A percentile compares a stretch with the other conserved stretches of the same genome.
Conservation (phyloP, 2,888 invertebrate species). For the Drosophila paucipuncta region DNA sequence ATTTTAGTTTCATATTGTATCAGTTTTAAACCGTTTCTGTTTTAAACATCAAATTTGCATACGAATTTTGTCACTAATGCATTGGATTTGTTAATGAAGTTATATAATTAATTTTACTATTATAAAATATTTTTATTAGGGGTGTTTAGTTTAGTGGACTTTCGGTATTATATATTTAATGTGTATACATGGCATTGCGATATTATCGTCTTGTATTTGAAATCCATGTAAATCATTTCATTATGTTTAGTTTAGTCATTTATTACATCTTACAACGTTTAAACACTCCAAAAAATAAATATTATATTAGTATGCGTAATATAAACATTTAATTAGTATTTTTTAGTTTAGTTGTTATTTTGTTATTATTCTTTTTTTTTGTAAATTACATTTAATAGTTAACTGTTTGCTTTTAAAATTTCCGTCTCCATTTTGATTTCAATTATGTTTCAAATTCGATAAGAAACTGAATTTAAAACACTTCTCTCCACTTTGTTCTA, state of each 20-base stretch:
- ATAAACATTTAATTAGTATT: slow-evolving; percentile 59
- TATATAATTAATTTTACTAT: slow-evolving; percentile 41
- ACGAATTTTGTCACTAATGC: slow-evolving; percentile 46
- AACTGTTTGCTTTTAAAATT: slow-evolving; percentile 71
- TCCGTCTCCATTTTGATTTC: slow-evolving; percentile 69
- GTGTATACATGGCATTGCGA: slow-evolving; percentile 38
- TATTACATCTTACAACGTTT: slow-evolving; percentile 77
- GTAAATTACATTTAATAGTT: slow-evolving; percentile 81
- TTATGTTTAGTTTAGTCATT: slow-evolving; percentile 30
- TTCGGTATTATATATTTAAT: slow-evolving; percentile 49
- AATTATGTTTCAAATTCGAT: slow-evolving; percentile 56
- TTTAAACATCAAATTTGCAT: slow-evolving; percentile 60
- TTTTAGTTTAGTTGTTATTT: slow-evolving; percentile 37
- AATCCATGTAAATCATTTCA: slow-evolving; percentile 41
- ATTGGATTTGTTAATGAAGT: slow-evolving; percentile 44
- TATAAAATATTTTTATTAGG: slow-evolving; percentile 27
- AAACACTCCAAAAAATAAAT: slow-evolving; percentile 83
- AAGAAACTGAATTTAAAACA: slow-evolving; percentile 63
- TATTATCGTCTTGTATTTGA: slow-evolving; percentile 22
- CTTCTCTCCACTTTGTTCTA: slow-evolving; percentile 34
- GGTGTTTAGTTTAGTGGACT: slow-evolving; percentile 59
- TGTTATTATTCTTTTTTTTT: slow-evolving; percentile 35
- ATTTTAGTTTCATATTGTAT: slow-evolving; percentile 49
- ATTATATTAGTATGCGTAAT: slow-evolving; percentile 69
- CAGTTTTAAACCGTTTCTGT: slow-evolving; percentile 66